phyloP scores from a whole-genome alignment of 2,797 vertebrate genomes.

The Chaunax sp. region DNA sequence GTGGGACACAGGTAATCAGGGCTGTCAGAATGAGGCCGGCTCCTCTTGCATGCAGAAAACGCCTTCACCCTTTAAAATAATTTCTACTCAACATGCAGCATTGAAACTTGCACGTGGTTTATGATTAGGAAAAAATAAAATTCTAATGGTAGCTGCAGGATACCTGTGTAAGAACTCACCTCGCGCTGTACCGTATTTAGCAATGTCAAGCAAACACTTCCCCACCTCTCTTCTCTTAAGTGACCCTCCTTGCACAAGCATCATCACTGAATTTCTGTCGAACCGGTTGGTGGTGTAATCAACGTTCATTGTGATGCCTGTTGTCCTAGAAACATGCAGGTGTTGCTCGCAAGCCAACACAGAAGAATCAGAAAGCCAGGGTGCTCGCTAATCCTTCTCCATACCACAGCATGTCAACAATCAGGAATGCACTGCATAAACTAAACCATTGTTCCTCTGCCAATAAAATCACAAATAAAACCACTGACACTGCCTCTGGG shows the following conservation, averaged over 20 bases:
- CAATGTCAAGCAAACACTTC: slow-evolving; percentile 38
- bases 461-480: slow-evolving; percentile 74
- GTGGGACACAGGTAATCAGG: slow-evolving; percentile 62
- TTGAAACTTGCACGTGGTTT: background rate
- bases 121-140: background rate
- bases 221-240: slow-evolving; percentile 13
- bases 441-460: slow-evolving; percentile 78
- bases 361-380: slow-evolving; percentile 68
- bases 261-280: slow-evolving; percentile 79
- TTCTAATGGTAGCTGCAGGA: background rate
- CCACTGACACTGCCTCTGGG: slow-evolving; percentile 58
- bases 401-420: slow-evolving; percentile 74
- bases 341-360: slow-evolving; percentile 72
- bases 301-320: slow-evolving; percentile 78
- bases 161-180: background rate
- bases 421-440: slow-evolving; percentile 76
- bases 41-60: slow-evolving; percentile 54
- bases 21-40: slow-evolving; percentile 54
- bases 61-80: slow-evolving; percentile 14
- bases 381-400: slow-evolving; percentile 74
- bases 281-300: slow-evolving; percentile 87
- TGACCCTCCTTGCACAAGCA: slow-evolving; percentile 65
- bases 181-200: slow-evolving; percentile 2
- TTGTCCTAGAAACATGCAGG: slow-evolving; percentile 82
- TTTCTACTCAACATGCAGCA: slow-evolving; percentile 7